Evolutionary conservation across 2,113 vertebrate genomes (phyloP).

Genomic region (Callospermophilus lateralis): DNA sequence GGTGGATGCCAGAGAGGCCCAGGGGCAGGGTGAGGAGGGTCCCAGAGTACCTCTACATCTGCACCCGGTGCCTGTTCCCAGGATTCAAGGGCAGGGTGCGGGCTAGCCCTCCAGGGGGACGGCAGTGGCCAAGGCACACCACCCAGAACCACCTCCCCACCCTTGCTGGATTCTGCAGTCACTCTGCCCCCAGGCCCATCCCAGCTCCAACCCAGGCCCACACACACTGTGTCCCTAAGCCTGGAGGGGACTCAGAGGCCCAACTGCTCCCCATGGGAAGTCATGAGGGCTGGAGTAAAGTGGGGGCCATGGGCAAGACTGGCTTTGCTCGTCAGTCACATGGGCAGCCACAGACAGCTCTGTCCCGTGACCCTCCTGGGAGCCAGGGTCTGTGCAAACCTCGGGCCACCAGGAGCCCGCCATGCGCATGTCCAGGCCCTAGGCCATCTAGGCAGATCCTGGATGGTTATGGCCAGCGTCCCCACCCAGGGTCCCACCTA

Average conservation of each 20-base stretch:
- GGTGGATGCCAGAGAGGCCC: neutral
- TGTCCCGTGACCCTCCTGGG: neutral
- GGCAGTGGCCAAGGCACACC: fast-evolving
- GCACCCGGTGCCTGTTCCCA: fast-evolving
- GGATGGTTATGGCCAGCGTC: fast-evolving
- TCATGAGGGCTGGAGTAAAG: neutral
- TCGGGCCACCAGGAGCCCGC: too few species aligned
- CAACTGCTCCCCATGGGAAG: too few species aligned
- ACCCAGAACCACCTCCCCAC: fast-evolving
- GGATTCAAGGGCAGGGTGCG: fast-evolving
- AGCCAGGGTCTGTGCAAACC: neutral
- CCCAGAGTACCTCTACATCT: too few species aligned
- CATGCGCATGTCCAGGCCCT: too few species aligned
- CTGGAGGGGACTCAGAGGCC: fast-evolving
- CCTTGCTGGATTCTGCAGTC: neutral
- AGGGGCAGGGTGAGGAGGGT: neutral
- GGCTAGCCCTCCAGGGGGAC: fast-evolving
- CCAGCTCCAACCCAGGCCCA: neutral
- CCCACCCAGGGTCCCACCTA: neutral
- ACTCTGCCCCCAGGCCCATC: too few species aligned
- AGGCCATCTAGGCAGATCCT: neutral
- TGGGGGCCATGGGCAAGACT: neutral
- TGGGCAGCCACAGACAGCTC: neutral
- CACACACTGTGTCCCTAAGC: too few species aligned
- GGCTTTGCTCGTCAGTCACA: too few species aligned